These are phyloP conservation scores for Antigone vipio DNA, from an alignment of 2,113 vertebrate species.

Conservation along the genomic window DNA sequence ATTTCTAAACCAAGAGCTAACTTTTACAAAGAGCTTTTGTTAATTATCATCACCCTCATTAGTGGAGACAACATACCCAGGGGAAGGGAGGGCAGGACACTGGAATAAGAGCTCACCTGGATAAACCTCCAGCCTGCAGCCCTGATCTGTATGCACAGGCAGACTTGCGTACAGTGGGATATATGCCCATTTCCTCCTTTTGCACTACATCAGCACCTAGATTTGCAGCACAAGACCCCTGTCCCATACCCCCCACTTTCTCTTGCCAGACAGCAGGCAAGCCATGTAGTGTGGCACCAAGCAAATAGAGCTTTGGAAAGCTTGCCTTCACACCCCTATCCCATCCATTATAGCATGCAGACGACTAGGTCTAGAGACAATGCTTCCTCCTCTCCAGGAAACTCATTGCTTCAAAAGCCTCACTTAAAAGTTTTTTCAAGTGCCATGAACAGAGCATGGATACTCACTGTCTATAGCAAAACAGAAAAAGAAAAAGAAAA, in stretches of 20 bases:
- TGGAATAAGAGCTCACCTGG: neutral
- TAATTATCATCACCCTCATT: neutral
- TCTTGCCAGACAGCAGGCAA: neutral
- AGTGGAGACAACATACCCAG: neutral
- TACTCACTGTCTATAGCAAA: neutral
- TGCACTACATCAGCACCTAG: neutral
- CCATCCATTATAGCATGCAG: neutral
- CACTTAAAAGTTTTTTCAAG: neutral
- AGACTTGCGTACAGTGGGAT: neutral
- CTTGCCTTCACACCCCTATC: neutral
- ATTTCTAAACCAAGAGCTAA: neutral
- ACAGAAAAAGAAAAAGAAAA: neutral
- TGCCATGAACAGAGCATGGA: neutral
- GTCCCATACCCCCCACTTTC: neutral
- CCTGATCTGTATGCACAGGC: neutral
- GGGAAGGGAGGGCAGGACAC: neutral
- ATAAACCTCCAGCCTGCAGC: neutral
- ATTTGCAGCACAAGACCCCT: neutral
- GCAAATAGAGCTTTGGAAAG: neutral
- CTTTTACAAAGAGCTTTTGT: neutral
- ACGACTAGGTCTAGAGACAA: neutral
- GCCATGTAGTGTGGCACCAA: neutral
- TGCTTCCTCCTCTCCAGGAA: neutral
- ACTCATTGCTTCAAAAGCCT: neutral
- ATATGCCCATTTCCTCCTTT: neutral